Percentiles rank a stretch among this genome's conserved stretches.
Conservation (phyloP, 2,797 vertebrate species). For the Bovichtus variegatus region DNA sequence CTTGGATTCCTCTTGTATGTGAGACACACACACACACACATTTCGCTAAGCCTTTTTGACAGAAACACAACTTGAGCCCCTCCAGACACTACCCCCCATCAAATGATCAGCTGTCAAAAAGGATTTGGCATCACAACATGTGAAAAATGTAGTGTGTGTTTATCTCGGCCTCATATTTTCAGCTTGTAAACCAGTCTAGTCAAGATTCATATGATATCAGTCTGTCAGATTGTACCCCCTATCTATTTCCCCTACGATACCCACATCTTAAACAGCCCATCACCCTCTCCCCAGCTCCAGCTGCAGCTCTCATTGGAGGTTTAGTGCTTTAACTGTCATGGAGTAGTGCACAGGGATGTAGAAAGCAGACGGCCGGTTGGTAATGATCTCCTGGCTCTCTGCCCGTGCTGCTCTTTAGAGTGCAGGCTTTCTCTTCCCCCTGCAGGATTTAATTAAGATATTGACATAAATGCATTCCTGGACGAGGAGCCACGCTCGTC, state of each 20-base stretch:
- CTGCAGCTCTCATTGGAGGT: conserved; percentile 51
- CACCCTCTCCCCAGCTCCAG: conserved; percentile 35
- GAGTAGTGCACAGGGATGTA: conserved; percentile 68
- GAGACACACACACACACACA: conserved; percentile 23
- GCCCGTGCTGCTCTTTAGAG: conserved; percentile 79
- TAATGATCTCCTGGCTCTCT: conserved; percentile 80
- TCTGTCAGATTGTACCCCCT: conserved; percentile 38
- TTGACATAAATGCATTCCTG: conserved; percentile 80
- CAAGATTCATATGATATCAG: conserved; percentile 44
- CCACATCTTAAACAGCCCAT: conserved; percentile 68
- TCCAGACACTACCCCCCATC: conserved; percentile 37
- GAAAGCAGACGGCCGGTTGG: conserved; percentile 72
- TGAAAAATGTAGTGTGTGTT: conserved; percentile 31
- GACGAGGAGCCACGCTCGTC: conserved; percentile 50
- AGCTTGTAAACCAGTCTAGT: conserved; percentile 41
- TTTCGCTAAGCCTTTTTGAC: conserved; percentile 51
- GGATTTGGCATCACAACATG: conserved; percentile 53
- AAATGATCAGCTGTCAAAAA: conserved; percentile 61
- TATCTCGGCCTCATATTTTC: conserved; percentile 47
- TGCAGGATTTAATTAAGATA: conserved; percentile 84
- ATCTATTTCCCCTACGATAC: conserved; percentile 44
- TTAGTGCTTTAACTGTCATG: conserved; percentile 76
- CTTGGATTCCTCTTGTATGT: conserved; percentile 1
- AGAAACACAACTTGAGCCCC: conserved; percentile 46
- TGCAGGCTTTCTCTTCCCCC: conserved; percentile 63